Conservation (phyloP, 1,140 invertebrate species). For the Bactericera cockerelli region DNA sequence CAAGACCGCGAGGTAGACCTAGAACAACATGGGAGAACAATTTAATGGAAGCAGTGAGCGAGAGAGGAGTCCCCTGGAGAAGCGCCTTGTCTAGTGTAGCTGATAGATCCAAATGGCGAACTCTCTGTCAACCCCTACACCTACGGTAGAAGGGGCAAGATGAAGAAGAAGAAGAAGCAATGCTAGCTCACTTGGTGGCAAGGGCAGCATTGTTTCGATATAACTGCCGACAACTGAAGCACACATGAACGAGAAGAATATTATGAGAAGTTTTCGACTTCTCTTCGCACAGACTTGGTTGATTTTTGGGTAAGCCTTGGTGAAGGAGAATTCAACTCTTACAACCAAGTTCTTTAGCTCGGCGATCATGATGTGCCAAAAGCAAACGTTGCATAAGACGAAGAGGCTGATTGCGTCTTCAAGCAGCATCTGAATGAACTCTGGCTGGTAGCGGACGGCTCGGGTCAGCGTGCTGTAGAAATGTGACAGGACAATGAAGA, state of each 20-base stretch:
- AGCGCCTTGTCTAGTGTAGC: background rate
- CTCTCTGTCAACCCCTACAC: constrained; percentile 1
- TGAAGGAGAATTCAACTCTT: too few species aligned
- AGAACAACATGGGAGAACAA: background rate
- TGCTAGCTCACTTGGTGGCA: too few species aligned
- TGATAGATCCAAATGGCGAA: constrained; percentile 1
- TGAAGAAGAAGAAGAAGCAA: background rate
- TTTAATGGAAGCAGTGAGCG: background rate
- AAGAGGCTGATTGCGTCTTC: background rate
- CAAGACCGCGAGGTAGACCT: constrained; percentile 3
- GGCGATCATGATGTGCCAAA: too few species aligned
- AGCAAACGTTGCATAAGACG: too few species aligned
- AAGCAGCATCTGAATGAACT: constrained; percentile 16
- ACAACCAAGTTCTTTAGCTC: too few species aligned
- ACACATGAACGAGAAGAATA: too few species aligned
- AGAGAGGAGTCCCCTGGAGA: background rate
- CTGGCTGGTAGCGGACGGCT: constrained; percentile 14
- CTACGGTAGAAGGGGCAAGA: background rate
- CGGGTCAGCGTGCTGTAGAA: background rate
- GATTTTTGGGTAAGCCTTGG: too few species aligned
- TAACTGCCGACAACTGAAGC: too few species aligned
- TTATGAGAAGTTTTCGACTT: too few species aligned
- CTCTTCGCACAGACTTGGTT: too few species aligned
- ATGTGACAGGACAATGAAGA: too few species aligned
- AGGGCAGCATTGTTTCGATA: too few species aligned